These are phyloP conservation scores for cat (Felis catus) DNA, from an alignment of 2,113 vertebrate genomes.

Conservation along the genomic window F.catus_Fca126_mat1.0 CM031423.1:92305001-92305500, in stretches of 20 bases:
- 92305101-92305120: no score
- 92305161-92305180: not conserved
- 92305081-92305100: no score
- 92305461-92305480: not conserved
- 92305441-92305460: not conserved
- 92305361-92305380: not conserved
- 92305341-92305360: not conserved
- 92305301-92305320: not conserved
- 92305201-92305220: not conserved
- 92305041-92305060: no score
- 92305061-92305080: no score
- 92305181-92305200: not conserved
- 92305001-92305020: fast-evolving
- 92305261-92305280: not conserved
- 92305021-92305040: no score
- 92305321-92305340: not conserved
- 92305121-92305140: not conserved
- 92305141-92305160: no score
- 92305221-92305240: not conserved
- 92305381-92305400: not conserved
- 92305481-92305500: not conserved
- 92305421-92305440: not conserved
- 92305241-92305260: not conserved
- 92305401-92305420: not conserved
- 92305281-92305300: not conserved